phyloP scores from a whole-genome alignment of 2,888 invertebrate species.

The Tenthredo livida region DNA sequence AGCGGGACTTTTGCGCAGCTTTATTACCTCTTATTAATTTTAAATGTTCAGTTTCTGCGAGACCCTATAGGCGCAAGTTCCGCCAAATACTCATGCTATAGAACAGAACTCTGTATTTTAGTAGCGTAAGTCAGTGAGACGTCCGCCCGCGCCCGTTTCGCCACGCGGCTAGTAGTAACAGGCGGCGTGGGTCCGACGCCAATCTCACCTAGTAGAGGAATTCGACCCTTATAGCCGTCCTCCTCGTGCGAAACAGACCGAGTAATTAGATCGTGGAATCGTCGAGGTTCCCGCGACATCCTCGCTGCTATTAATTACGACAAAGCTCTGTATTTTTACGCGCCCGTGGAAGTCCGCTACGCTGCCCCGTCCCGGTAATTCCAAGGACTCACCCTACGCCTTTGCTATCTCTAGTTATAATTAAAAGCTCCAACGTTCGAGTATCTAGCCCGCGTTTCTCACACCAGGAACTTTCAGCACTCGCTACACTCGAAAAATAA shows the following conservation, averaged over 20 bases:
- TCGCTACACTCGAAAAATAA: background rate
- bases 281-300: slow-evolving; percentile 49
- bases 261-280: slow-evolving; percentile 53
- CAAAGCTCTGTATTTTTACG: slow-evolving; percentile 43
- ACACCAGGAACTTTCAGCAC: background rate
- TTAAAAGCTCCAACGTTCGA: slow-evolving; percentile 38
- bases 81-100: background rate
- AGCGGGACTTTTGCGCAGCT: background rate
- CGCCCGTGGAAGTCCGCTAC: slow-evolving; percentile 42
- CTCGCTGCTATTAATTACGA: slow-evolving; percentile 50
- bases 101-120: slow-evolving; percentile 25
- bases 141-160: slow-evolving; percentile 9
- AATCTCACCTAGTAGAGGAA: slow-evolving; percentile 47
- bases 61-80: background rate
- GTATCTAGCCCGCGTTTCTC: background rate
- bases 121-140: slow-evolving; percentile 28
- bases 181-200: slow-evolving; percentile 42
- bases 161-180: slow-evolving; percentile 40
- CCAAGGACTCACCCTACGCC: slow-evolving; percentile 12
- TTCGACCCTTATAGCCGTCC: slow-evolving; percentile 42
- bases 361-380: slow-evolving; percentile 33
- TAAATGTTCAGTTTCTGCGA: background rate
- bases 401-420: slow-evolving; percentile 33
- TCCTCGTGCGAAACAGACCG: slow-evolving; percentile 43
- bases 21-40: slow-evolving; percentile 9